Evolutionary conservation across 2,888 invertebrate genomes (phyloP).

Genomic region (Opisthograptis luteolata): DNA sequence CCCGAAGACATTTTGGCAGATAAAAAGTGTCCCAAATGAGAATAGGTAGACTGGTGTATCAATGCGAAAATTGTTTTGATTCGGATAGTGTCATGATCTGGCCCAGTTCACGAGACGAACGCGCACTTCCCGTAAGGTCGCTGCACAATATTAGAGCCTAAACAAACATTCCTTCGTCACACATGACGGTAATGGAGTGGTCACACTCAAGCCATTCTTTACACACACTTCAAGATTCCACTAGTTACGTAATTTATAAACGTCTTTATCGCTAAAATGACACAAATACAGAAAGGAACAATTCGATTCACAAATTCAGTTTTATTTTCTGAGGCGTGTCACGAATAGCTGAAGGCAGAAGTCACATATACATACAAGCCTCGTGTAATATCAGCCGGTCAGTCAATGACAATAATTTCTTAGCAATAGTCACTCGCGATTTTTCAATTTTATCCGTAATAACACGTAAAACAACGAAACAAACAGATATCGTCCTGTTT

Average conservation of each 20-base stretch:
- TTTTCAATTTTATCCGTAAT: slow-evolving; percentile 65
- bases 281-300: slow-evolving; percentile 80
- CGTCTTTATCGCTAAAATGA: slow-evolving; percentile 80
- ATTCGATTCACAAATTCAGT: slow-evolving; percentile 80
- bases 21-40: slow-evolving; percentile 81
- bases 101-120: slow-evolving; percentile 76
- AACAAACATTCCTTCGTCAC: slow-evolving; percentile 84
- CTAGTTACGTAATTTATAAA: slow-evolving; percentile 84
- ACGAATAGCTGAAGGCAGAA: slow-evolving; percentile 83
- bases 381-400: slow-evolving; percentile 85
- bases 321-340: slow-evolving; percentile 85
- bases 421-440: slow-evolving; percentile 73
- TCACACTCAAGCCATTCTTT: slow-evolving; percentile 84
- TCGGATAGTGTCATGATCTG: slow-evolving; percentile 82
- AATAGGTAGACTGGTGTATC: slow-evolving; percentile 76
- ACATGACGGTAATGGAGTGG: slow-evolving; percentile 84
- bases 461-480: slow-evolving; percentile 72
- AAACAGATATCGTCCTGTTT: slow-evolving; percentile 67
- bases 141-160: slow-evolving; percentile 82
- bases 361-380: slow-evolving; percentile 85
- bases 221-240: slow-evolving; percentile 82
- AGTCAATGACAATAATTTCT: slow-evolving; percentile 84
- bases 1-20: slow-evolving; percentile 88
- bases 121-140: slow-evolving; percentile 78
- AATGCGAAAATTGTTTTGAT: slow-evolving; percentile 80